phyloP scores from a whole-genome alignment of 2,113 vertebrate species.

The Indicator maculatus region DNA sequence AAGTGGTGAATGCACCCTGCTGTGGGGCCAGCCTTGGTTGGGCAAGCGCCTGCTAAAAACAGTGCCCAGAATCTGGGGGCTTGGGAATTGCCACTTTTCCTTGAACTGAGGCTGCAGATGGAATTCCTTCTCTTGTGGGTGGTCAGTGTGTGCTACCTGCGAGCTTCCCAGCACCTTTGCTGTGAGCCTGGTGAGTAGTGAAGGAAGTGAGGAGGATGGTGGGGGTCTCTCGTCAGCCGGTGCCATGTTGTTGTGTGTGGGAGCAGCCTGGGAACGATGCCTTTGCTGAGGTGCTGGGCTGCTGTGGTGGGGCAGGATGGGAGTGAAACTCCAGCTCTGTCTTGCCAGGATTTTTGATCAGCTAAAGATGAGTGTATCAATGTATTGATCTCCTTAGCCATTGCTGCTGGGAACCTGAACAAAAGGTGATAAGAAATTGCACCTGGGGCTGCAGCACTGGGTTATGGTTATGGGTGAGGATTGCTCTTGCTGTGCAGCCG shows the following conservation, averaged over 20 bases:
- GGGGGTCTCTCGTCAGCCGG: not conserved
- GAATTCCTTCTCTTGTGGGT: not conserved
- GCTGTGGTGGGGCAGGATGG: not conserved
- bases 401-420: not conserved
- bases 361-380: not conserved
- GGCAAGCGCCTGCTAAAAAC: not conserved
- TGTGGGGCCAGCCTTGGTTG: rapidly evolving
- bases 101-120: rapidly evolving
- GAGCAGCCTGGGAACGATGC: not conserved
- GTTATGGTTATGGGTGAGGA: not conserved
- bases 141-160: not conserved
- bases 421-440: not conserved
- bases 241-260: too few relatives aligned
- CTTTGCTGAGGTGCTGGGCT: not conserved
- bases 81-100: not conserved
- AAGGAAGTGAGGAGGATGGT: not conserved
- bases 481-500: not conserved
- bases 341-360: not conserved
- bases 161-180: rapidly evolving
- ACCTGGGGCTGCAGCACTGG: not conserved
- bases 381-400: rapidly evolving
- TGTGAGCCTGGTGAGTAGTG: rapidly evolving
- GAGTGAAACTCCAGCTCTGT: rapidly evolving
- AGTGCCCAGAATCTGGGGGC: rapidly evolving
- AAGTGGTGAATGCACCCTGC: rapidly evolving